A percentile compares a stretch with the other conserved stretches of the same genome.
Conservation (phyloP, 2,888 invertebrate genomes). For the Hirtodrosophila histrioides region DNA sequence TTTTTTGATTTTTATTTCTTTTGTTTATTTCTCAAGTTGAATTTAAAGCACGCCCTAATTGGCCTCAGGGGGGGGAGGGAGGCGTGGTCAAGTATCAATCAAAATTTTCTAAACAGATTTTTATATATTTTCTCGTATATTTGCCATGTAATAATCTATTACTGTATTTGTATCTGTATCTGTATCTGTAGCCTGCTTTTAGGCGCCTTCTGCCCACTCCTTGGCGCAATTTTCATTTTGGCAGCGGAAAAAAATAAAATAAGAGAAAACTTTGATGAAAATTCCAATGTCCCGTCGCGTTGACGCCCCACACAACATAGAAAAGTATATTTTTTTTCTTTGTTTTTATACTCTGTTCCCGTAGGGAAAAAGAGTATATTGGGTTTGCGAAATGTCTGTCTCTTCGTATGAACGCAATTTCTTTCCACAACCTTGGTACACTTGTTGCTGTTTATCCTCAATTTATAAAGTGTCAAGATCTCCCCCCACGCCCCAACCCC, state of each 20-base stretch:
- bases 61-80: conserved; percentile 4
- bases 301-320: conserved; percentile 44
- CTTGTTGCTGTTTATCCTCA: too few relatives aligned
- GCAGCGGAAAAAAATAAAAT: background rate
- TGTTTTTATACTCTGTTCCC: too few relatives aligned
- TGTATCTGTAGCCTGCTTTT: conserved; percentile 18
- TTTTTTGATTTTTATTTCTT: conserved; percentile 3
- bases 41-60: conserved; percentile 57
- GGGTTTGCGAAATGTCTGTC: too few relatives aligned
- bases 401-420: too few relatives aligned
- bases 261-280: conserved; percentile 33
- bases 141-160: too few relatives aligned
- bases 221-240: conserved; percentile 11
- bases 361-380: too few relatives aligned
- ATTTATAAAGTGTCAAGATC: too few relatives aligned
- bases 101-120: conserved; percentile 31
- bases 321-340: conserved; percentile 24
- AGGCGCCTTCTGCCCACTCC: background rate
- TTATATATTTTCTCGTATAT: background rate
- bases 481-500: too few relatives aligned
- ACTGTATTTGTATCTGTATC: background rate
- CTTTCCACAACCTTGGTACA: too few relatives aligned
- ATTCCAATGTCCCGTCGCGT: conserved; percentile 46
- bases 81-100: too few relatives aligned
- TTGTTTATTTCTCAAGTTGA: conserved; percentile 24